phyloP scores from a whole-genome alignment of 2,888 invertebrate genomes.

The Watsonalla binaria region DNA sequence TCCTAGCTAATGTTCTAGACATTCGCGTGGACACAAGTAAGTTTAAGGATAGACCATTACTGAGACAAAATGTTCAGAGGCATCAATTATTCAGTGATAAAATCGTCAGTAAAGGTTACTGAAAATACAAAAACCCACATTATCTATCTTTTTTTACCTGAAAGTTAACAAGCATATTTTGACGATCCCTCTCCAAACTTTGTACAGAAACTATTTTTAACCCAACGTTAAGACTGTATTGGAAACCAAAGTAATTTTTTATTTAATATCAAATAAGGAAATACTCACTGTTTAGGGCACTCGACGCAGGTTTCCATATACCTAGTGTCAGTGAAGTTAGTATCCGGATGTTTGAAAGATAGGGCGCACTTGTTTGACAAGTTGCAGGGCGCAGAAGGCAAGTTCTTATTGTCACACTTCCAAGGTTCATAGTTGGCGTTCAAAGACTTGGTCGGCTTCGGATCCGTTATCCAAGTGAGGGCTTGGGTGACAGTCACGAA shows the following conservation, averaged over 20 bases:
- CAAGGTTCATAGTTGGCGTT: constrained; percentile 85
- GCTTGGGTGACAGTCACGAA: constrained; percentile 92
- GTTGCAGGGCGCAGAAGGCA: constrained; percentile 87
- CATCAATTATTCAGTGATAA: too few species aligned
- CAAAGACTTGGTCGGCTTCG: constrained; percentile 83
- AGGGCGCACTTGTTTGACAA: constrained; percentile 91
- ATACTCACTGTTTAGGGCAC: constrained; percentile 85
- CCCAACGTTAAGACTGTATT: too few species aligned
- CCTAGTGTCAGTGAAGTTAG: constrained; percentile 88
- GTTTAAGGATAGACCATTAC: too few species aligned
- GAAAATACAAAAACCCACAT: too few species aligned
- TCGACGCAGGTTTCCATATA: constrained; percentile 93
- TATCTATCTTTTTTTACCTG: too few species aligned
- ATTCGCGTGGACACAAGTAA: too few species aligned
- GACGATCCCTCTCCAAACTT: too few species aligned
- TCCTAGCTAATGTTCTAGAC: too few species aligned
- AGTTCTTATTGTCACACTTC: constrained; percentile 86
- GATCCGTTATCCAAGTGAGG: constrained; percentile 94
- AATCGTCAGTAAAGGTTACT: too few species aligned
- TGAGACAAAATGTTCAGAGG: too few species aligned
- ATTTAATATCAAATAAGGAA: background rate
- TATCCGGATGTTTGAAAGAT: constrained; percentile 85
- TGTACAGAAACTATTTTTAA: too few species aligned
- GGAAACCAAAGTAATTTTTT: background rate
- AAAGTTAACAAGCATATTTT: too few species aligned